Evolutionary conservation across 2,797 vertebrate genomes (phyloP), one percentile per base, ranked within the genome.

Genomic region (Setipinna tenuifilis): DNA sequence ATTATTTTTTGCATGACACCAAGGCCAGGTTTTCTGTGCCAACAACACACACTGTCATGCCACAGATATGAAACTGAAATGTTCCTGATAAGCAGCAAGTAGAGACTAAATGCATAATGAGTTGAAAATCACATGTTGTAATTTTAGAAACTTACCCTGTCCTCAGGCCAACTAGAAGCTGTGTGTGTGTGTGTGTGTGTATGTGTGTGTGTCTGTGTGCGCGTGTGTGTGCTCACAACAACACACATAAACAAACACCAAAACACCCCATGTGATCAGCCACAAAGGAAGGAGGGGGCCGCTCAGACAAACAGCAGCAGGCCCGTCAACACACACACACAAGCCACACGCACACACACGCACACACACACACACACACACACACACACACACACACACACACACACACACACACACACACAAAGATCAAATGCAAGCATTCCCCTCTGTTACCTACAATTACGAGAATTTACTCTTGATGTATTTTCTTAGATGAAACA

Each of bases 341-440:
- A 35, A 71, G 11, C 25, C 28, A 23, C 59, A 71, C 25, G 28
- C 65, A 16, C 23, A 23, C 65, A 71, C n/a, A 65, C 61, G 1
- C 9, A 23, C 3, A 23, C 61, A 31, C 25, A 14, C 23, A 28
- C 62, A 28, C 23, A 68, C 23, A 16, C 62, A 68, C 25, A 28
- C 62, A 68, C 62, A 28, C 62, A 68, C 62, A 28, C 62, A 68
- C 62, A 28, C 23, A 68, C 65, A 71, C 65, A 71, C 65, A 71
- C 62, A 35, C 25, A 71, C 25, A 11, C 28, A 7, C 25, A 31
- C 17, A 21, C 68, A 78, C 1, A 78, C 28, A 21, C 41, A 31
- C 19, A 19, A 35, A 41, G 35, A 11, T 44, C 71, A 44, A 44
- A 78, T 44, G 31, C 14, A 75, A 54, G 50, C 50, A 54, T 3